Base-by-base conservation (phyloP, 2,888 invertebrate genomes). In the Diadegma fenestrale region DNA sequence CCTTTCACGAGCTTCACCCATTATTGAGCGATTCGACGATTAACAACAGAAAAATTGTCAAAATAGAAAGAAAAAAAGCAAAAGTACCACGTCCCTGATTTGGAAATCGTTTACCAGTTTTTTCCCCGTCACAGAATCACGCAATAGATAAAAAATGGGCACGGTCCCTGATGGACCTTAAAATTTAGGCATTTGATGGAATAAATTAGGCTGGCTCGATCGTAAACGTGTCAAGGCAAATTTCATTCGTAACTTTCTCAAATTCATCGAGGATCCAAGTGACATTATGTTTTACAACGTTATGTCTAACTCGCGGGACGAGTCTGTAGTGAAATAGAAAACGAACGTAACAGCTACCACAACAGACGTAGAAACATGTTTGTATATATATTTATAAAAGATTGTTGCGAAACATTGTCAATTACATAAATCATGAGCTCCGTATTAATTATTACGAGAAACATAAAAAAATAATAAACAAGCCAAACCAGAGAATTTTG, bases 181-280 rank as follows among this genome's bases (percentile, higher is more conserved):
- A 45, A 43, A 61, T 45, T 48, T 26, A 72, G 51, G 2, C 8
- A 80, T 72, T 72, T 51, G 51, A 61, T 79, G n/a, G 17, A n/a
- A 58, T 26, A 10, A 45, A 64, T 51, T 41, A n/a, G 45, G 58
- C 48, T 61, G 19, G 41, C 7, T 22, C n/a, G 51, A 66, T 71
- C 72, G 58, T 54, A 82, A 78, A 19, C 41, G 82, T 78, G 82
- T 78, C 82, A 82, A 82, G 82, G 82, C 43, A 66, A 64, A 54
- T 26, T 30, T 48, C n/a, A 51, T 22, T 66, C 8, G 64, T 30
- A 30, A 72, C 82, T 82, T 82, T 82, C 82, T 72, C 82, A 72
- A 82, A 82, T 82, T 78, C 58, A 72, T 12, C 12, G 68, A 72
- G 61, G 19, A 43, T 71, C 54, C 63, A 12, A 37, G 19, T 43